A percentile compares a stretch with the other conserved stretches of the same genome.
phyloP scores from a whole-genome alignment of 2,113 vertebrate species.

The Pseudolaguvia tuberculata region DNA sequence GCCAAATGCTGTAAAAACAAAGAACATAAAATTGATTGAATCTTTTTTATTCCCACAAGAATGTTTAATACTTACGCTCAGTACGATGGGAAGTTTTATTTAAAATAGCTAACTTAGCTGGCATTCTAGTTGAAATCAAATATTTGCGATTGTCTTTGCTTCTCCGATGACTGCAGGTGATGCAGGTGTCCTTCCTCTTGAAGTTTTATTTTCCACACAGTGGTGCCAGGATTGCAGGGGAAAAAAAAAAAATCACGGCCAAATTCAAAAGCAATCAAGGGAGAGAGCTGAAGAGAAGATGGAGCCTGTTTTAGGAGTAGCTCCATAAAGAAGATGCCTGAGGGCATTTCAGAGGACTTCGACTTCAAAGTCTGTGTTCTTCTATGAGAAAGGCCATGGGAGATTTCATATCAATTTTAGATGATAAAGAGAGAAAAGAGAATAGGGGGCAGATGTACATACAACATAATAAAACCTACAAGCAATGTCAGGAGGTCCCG shows the following conservation, averaged over 20 bases:
- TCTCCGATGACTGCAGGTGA: neutral
- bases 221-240: constrained; percentile 3
- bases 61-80: no score
- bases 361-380: constrained; percentile 65
- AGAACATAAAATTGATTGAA: no score
- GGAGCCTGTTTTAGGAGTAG: constrained; percentile 32
- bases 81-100: no score
- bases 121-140: neutral
- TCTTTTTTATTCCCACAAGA: no score
- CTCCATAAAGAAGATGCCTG: constrained; percentile 57
- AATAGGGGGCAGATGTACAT: constrained; percentile 46
- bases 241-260: constrained; percentile 34
- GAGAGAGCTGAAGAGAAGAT: constrained; percentile 23
- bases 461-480: constrained; percentile 48
- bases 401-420: constrained; percentile 63
- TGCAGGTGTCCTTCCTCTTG: constrained; percentile 38
- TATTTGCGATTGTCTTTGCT: neutral
- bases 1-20: no score
- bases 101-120: neutral
- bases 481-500: constrained; percentile 41
- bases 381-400: constrained; percentile 57
- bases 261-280: constrained; percentile 36
- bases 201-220: constrained; percentile 42
- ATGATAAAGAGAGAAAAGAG: constrained; percentile 56
- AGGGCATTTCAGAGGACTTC: constrained; percentile 59